Conservation (phyloP, 2,113 vertebrate genomes). For the Mormyrus iriodes region DNA sequence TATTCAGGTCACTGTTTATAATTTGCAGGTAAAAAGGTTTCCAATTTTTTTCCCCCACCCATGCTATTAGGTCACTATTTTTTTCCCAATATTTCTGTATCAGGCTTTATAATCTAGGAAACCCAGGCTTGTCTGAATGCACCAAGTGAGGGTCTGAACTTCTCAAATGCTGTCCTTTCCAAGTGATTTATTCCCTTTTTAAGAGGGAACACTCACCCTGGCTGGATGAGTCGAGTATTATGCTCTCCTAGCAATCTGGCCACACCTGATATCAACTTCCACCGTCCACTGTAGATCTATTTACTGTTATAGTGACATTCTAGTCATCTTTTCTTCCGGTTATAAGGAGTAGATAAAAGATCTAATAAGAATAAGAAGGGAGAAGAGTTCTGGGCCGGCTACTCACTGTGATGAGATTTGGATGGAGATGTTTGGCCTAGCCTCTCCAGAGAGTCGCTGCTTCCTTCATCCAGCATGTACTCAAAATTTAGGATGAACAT, state of each 20-base stretch:
- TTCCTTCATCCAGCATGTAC: slow-evolving; percentile 77
- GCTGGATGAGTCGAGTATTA: background rate
- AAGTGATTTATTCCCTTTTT: background rate
- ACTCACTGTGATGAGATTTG: slow-evolving; percentile 86
- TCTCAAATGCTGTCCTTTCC: background rate
- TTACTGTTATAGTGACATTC: background rate
- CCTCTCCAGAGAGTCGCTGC: slow-evolving; percentile 72
- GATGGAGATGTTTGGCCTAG: slow-evolving; percentile 77
- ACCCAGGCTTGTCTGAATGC: background rate
- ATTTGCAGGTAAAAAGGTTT: background rate
- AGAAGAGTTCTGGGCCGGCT: background rate
- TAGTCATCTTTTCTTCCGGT: background rate
- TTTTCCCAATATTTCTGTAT: background rate
- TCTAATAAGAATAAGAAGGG: background rate
- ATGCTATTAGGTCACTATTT: background rate
- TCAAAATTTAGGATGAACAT: slow-evolving; percentile 99
- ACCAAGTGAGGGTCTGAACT: background rate
- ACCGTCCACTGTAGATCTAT: background rate
- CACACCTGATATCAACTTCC: background rate
- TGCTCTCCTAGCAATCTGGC: background rate
- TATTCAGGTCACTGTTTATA: background rate
- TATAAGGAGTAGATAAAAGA: background rate
- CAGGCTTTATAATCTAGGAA: background rate
- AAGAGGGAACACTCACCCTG: background rate
- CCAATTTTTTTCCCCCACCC: background rate